Base-by-base conservation (phyloP, 2,888 invertebrate genomes). In the Eulithis prunata region DNA sequence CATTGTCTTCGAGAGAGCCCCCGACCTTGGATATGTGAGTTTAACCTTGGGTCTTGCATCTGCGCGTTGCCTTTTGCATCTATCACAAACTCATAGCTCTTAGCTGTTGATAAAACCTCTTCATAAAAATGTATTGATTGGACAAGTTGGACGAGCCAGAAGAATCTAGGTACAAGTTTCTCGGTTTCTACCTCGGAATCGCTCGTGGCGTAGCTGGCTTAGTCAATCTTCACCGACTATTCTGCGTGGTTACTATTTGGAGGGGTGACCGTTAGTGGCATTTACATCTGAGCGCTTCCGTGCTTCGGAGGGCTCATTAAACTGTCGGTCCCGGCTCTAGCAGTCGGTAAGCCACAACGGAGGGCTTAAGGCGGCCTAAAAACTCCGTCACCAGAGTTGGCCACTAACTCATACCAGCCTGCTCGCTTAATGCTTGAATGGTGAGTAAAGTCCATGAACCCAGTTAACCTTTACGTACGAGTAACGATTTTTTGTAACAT, bases 31-130 rank as follows among this genome's bases (percentile, higher is more conserved):
- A 11, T n/a, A n/a, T 2, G 54, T 60, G 67, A 61, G 65, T 61
- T 62, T 68, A 54, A 51, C 58, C 32, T 63, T 53, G 12, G 49
- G 54, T 36, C 49, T 52, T 57, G 69, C 66, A 72, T 62, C 66
- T 70, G 70, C 72, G 70, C 72, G 66, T 45, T 70, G 69, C 62
- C 62, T 51, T 63, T 55, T 36, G 21, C 45, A 38, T 21, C 4
- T 21, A 46, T 21, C 46, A 57, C 46, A 8, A 41, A 41, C 41
- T 11, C 28, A 45, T 32, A 45, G 46, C 49, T 62, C n/a, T 10
- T 12, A 46, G 11, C 14, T 21, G 6, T 36, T 4, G 49, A n/a
- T 28, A 32, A 57, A 62, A 32, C 43, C 45, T 56, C 8, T 53
- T 12, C 32, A n/a, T 28, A 11, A 10, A 32, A 5, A 4, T 52